Percentiles rank a stretch among this genome's conserved stretches.
These are phyloP conservation scores for Neodiprion virginianus DNA, from an alignment of 1,140 invertebrate species.

Conservation along the genomic window DNA sequence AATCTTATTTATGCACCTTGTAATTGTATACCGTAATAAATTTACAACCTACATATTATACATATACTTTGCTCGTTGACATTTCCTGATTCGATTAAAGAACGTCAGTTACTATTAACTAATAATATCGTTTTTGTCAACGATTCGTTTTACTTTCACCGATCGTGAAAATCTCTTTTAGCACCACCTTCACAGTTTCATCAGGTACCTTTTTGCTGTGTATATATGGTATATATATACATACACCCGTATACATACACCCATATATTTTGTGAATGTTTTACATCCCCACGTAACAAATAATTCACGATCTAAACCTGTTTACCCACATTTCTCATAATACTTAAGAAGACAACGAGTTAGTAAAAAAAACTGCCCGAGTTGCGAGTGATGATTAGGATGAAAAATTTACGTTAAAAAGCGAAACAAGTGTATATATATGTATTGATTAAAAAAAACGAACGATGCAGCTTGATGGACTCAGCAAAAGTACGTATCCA, in stretches of 20 bases:
- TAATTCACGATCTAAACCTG: neutral
- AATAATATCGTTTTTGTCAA: neutral
- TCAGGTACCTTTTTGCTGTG: constrained; percentile 9
- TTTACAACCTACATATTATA: neutral
- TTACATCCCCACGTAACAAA: neutral
- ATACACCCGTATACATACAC: neutral
- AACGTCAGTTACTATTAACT: neutral
- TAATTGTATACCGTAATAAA: neutral
- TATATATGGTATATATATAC: neutral
- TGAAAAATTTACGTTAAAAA: constrained; percentile 32
- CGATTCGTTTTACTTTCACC: neutral
- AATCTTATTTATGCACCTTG: neutral
- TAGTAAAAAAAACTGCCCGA: constrained; percentile 40
- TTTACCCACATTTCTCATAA: constrained; percentile 7
- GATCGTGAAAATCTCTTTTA: constrained; percentile 3
- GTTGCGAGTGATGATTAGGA: constrained; percentile 31
- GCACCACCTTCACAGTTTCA: constrained; percentile 15
- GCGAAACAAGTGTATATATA: constrained; percentile 35
- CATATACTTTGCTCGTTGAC: neutral
- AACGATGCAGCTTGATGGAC: neutral
- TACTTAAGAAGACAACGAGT: constrained; percentile 11
- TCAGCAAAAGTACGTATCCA: neutral
- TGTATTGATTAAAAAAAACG: neutral
- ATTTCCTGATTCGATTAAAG: neutral
- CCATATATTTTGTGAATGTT: neutral